These are phyloP conservation scores for Umimayanthus chanpuru DNA, from an alignment of 92 coral and sea anemone genomes.

Conservation along the genomic window DNA sequence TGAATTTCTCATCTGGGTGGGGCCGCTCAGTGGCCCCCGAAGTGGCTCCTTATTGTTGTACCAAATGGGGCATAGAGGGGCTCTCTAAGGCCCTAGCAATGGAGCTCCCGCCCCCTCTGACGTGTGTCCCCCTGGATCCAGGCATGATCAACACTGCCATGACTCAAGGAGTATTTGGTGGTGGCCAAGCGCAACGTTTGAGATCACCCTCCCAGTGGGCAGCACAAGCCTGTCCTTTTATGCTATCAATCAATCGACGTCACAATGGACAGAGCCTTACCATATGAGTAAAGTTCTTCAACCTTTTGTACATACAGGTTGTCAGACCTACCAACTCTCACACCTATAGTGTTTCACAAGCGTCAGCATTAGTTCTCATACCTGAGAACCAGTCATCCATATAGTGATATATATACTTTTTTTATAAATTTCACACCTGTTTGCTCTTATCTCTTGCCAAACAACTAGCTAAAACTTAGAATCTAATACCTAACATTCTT, in stretches of 20 bases:
- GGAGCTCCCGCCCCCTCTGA: slow-evolving; percentile 78
- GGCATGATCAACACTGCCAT: slow-evolving; percentile 75
- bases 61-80: slow-evolving; percentile 83
- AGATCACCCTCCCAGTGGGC: slow-evolving; percentile 71
- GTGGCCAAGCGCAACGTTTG: slow-evolving; percentile 46
- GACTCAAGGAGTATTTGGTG: slow-evolving; percentile 63
- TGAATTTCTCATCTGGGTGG: slow-evolving; percentile 82
- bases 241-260: slow-evolving; percentile 61
- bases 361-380: too few species aligned
- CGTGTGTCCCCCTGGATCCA: slow-evolving; percentile 79
- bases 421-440: too few species aligned
- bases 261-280: slow-evolving; percentile 75
- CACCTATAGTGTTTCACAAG: too few species aligned
- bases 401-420: too few species aligned
- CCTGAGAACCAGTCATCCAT: too few species aligned
- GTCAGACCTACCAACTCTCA: background rate
- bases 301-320: background rate
- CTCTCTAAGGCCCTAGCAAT: slow-evolving; percentile 82
- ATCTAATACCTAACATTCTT: too few species aligned
- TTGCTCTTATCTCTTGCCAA: too few species aligned
- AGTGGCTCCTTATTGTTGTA: slow-evolving; percentile 80
- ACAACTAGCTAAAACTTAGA: too few species aligned
- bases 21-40: slow-evolving; percentile 62
- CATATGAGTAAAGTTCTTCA: background rate
- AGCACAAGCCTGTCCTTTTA: slow-evolving; percentile 69